phyloP scores from a whole-genome alignment of 2,888 invertebrate genomes.

The Scaptomyza reducta region DNA sequence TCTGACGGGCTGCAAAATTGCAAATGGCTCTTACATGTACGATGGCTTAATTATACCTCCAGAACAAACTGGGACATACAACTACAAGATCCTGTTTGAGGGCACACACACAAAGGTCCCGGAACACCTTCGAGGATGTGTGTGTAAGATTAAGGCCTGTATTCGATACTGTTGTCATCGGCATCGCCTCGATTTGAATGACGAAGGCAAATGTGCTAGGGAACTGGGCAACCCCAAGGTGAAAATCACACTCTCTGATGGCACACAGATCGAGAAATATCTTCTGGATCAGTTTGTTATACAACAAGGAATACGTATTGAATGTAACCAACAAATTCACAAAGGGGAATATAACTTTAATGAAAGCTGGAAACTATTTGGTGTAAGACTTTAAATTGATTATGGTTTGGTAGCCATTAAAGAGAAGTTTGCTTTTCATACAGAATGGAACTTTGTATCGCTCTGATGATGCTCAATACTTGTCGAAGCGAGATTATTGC shows the following conservation, averaged over 20 bases:
- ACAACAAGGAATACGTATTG: not conserved
- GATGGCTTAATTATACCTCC: conserved; percentile 49
- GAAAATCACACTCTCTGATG: conserved; percentile 7
- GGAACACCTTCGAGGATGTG: conserved; percentile 59
- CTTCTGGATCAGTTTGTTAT: conserved; percentile 14
- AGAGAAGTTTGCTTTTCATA: not conserved
- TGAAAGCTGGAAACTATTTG: conserved; percentile 28
- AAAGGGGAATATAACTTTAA: conserved; percentile 10
- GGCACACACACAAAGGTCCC: not conserved
- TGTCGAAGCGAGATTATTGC: conserved; percentile 16
- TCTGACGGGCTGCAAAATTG: conserved; percentile 38
- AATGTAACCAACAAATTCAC: no score
- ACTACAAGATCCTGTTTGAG: conserved; percentile 28
- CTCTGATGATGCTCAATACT: not conserved
- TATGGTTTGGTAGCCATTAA: conserved; percentile 4
- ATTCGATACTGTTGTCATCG: conserved; percentile 69
- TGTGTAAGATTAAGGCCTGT: conserved; percentile 71
- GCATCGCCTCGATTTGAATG: not conserved
- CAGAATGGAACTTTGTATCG: conserved; percentile 25
- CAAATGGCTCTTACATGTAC: conserved; percentile 57
- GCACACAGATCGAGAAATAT: not conserved
- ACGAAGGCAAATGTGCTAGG: conserved; percentile 4
- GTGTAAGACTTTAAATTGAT: conserved; percentile 2
- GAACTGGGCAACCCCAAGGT: conserved; percentile 2
- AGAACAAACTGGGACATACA: conserved; percentile 34